Evolutionary conservation across 2,888 invertebrate genomes (phyloP).

Genomic region (Limnephilus auricula): DNA sequence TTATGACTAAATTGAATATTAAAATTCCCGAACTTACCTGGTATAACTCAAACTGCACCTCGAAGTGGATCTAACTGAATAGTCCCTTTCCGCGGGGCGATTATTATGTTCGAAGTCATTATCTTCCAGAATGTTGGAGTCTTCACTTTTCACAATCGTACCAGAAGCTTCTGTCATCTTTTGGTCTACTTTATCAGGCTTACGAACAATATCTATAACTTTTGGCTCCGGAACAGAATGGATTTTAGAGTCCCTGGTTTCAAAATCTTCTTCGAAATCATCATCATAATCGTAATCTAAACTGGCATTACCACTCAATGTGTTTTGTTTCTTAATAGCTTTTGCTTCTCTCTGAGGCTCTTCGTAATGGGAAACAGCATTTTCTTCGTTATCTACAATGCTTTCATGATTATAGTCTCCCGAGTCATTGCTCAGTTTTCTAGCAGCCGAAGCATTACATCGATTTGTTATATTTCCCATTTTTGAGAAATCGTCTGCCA

Average conservation of each 20-base stretch:
- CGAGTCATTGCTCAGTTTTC: conserved; percentile 72
- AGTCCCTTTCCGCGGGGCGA: conserved; percentile 2
- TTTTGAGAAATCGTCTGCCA: conserved; percentile 74
- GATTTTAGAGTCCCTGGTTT: conserved; percentile 69
- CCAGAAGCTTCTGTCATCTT: background rate
- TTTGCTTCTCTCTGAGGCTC: background rate
- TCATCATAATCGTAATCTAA: conserved; percentile 70
- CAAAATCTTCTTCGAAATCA: conserved; percentile 75
- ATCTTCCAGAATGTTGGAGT: background rate
- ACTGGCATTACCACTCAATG: conserved; percentile 34
- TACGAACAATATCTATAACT: background rate
- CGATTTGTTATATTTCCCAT: conserved; percentile 77
- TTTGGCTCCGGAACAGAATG: conserved; percentile 5
- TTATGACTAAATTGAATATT: too few relatives aligned
- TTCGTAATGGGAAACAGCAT: conserved; percentile 61
- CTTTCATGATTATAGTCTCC: conserved; percentile 68
- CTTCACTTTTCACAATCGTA: background rate
- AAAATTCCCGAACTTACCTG: conserved; percentile 7
- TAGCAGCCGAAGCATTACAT: conserved; percentile 70
- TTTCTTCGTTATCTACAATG: conserved; percentile 58
- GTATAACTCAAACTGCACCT: conserved; percentile 44
- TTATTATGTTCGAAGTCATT: background rate
- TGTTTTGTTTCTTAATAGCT: background rate
- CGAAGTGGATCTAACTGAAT: conserved; percentile 30
- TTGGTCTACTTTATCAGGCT: background rate